Evolutionary conservation across 1,140 invertebrate genomes (phyloP), one percentile per base, ranked within the genome.

Genomic region (Atta colombica): DNA sequence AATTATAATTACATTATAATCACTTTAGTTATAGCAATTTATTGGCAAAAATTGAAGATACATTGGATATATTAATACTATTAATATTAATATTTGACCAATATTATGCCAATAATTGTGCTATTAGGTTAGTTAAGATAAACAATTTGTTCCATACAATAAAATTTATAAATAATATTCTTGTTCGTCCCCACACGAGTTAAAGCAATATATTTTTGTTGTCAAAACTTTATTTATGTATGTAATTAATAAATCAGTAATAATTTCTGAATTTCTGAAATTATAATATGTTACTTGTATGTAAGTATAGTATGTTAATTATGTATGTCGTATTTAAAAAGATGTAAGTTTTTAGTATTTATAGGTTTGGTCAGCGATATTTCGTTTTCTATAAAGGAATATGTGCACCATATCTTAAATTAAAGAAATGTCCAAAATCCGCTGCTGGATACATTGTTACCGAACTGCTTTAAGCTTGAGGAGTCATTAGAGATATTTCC

Each of bases 401-500:
- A 14, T n/a, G 39, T 65, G 35, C 18, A 8, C 5, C 60, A 6
- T 49, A 63, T 45, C 35, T 77, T 63, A 65, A 14, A 49, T 18
- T 31, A 25, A 35, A 68, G 65, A 63, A 18, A 6, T 60, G 10
- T 65, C 10, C 21, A 8, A 28, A 77, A 63, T 77, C 14, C 16
- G 25, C 16, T 10, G 39, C 3, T 45, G 1, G 58, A 63, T 61
- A 28, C 21, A 16, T 35, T 55, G 49, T 75, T 10, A 74, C 35
- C 25, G 39, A 1, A 39, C 60, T 51, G 25, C 18, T 21, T 49
- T 61, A 31, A 77, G 39, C 39, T 28, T 25, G 39, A 39, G 21
- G n/a, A 21, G 39, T 51, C 77, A 39, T 78, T 78, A 78, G 10
- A 51, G 45, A 45, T 55, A 7, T 25, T 60, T 55, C 21, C 31